Percentiles rank a stretch among this genome's conserved stretches.
Evolutionary conservation across 2,113 vertebrate genomes (phyloP).

Genomic region (Sminthopsis crassicaudata): DNA sequence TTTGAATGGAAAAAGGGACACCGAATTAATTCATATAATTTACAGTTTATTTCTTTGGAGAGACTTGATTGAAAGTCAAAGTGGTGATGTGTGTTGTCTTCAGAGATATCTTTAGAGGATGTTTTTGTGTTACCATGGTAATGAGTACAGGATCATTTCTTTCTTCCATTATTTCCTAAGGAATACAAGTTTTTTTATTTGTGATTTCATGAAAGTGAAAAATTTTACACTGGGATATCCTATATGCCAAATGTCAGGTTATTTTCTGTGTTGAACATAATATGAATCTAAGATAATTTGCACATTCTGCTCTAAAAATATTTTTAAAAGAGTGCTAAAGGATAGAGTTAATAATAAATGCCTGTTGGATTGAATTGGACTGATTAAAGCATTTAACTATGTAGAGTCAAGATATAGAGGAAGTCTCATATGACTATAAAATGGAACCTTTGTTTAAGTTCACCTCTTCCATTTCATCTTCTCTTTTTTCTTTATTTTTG

Average conservation of each 20-base stretch:
- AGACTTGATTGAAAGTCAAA: neutral
- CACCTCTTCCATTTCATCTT: neutral
- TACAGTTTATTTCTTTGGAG: neutral
- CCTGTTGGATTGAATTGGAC: neutral
- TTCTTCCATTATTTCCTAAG: neutral
- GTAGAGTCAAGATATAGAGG: neutral
- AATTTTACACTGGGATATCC: neutral
- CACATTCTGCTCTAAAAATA: neutral
- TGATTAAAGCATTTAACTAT: neutral
- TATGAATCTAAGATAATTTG: neutral
- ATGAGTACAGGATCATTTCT: neutral
- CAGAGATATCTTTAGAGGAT: conserved; percentile 1
- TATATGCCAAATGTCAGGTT: neutral
- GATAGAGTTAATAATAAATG: neutral
- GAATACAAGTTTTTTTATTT: neutral
- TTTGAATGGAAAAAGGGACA: neutral
- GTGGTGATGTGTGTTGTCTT: neutral
- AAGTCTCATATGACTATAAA: neutral
- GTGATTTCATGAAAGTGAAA: neutral
- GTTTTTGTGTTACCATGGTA: neutral
- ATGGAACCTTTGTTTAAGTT: neutral
- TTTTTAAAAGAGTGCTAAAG: neutral
- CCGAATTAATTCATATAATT: neutral
- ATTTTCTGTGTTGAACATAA: neutral
- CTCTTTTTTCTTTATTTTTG: neutral